phyloP scores from a whole-genome alignment of 2,797 vertebrate species.

The Eurystomus glaucurus region DNA sequence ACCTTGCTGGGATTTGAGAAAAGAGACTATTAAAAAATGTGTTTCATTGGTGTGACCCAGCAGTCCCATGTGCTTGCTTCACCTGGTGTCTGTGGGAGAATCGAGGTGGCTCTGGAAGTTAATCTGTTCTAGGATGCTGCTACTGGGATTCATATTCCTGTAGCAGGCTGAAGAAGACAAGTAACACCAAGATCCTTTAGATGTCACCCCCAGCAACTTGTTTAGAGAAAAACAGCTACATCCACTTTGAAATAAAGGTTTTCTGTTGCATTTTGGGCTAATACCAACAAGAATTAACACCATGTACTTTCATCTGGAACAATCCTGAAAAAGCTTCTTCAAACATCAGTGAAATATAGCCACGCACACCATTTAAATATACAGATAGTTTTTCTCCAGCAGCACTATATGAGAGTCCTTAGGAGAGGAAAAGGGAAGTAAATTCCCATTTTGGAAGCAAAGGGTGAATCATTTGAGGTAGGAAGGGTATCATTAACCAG shows the following conservation, averaged over 20 bases:
- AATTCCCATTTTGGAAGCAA: conserved; percentile 41
- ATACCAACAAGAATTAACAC: neutral
- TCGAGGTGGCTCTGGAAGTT: neutral
- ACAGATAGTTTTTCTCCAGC: neutral
- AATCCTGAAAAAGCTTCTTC: neutral
- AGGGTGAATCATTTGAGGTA: conserved; percentile 40
- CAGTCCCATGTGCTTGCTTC: neutral
- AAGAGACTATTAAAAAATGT: neutral
- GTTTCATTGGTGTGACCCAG: neutral
- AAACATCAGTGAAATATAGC: neutral
- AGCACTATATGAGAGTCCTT: neutral
- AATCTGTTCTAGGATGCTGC: neutral
- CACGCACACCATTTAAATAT: neutral
- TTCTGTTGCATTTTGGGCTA: neutral
- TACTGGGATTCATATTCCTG: neutral
- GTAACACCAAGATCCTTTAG: neutral
- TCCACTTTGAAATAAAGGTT: neutral
- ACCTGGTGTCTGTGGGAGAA: neutral
- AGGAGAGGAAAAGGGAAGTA: neutral
- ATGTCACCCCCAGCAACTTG: neutral
- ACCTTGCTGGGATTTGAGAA: neutral
- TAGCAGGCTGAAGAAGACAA: neutral
- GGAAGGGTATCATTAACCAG: conserved; percentile 70
- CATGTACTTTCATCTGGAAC: accelerated
- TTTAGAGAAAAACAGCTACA: neutral